phyloP scores from a whole-genome alignment of 53 echinoderm and acorn worm species.

The Apostichopus leukothele region DNA sequence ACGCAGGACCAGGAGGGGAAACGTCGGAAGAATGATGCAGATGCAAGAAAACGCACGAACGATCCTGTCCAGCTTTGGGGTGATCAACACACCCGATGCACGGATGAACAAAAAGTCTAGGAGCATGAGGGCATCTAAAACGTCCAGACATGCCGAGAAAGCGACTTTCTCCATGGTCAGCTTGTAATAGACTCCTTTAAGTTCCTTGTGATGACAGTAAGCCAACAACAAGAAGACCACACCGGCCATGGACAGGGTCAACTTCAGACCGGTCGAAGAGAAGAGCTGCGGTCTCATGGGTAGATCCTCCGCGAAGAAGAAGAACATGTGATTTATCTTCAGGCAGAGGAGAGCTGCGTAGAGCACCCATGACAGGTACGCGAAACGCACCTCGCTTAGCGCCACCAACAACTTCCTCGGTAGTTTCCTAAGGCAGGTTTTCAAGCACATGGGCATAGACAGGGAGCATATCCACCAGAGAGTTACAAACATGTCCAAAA shows the following conservation, averaged over 20 bases:
- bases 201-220: conserved; percentile 73
- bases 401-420: neutral
- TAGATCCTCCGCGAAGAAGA: conserved; percentile 55
- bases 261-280: conserved; percentile 71
- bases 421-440: conserved; percentile 24
- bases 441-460: neutral
- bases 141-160: conserved; percentile 64
- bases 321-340: conserved; percentile 77
- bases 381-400: conserved; percentile 63
- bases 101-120: conserved; percentile 61
- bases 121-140: conserved; percentile 75
- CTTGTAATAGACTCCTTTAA: conserved; percentile 67
- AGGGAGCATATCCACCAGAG: conserved; percentile 27
- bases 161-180: conserved; percentile 65
- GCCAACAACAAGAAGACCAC: conserved; percentile 66
- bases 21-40: conserved; percentile 62
- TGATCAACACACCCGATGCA: conserved; percentile 43
- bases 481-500: conserved; percentile 1
- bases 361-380: conserved; percentile 70
- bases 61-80: conserved; percentile 51
- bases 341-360: conserved; percentile 63
- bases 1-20: conserved; percentile 66
- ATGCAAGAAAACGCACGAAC: conserved; percentile 73
- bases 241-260: conserved; percentile 71
- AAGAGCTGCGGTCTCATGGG: conserved; percentile 31